Evolutionary conservation across 2,113 vertebrate genomes (phyloP).

Genomic region (Sceloporus undulatus): DNA sequence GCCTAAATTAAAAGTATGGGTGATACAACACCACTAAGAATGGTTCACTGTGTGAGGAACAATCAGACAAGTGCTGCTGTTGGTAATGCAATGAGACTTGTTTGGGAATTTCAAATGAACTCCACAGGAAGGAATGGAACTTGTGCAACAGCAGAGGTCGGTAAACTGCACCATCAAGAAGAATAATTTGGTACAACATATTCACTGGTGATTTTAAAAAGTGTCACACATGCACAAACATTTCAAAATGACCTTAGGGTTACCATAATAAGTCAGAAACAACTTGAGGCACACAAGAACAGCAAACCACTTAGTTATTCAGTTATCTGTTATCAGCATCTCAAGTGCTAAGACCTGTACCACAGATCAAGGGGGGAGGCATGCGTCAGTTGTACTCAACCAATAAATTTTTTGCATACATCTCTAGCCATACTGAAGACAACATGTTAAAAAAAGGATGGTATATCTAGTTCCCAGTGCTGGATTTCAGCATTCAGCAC

Average conservation of each 20-base stretch:
- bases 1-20: conserved; percentile 4
- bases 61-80: background rate
- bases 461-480: background rate
- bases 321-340: background rate
- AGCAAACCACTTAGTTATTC: background rate
- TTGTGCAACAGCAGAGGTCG: background rate
- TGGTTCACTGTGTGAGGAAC: background rate
- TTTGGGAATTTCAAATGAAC: background rate
- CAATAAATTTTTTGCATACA: background rate
- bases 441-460: background rate
- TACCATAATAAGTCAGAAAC: too few relatives aligned
- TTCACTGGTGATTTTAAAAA: background rate
- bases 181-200: background rate
- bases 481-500: background rate
- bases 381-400: background rate
- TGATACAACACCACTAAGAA: background rate
- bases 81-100: background rate
- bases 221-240: too few relatives aligned
- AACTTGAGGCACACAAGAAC: too few relatives aligned
- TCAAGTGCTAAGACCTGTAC: background rate
- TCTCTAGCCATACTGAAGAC: background rate
- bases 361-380: background rate
- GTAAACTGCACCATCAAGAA: background rate
- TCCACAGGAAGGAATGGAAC: background rate
- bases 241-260: too few relatives aligned